Percentiles rank a stretch among this genome's conserved stretches.
Conservation (phyloP, 2,797 vertebrate genomes). For the Sebastiscus albofasciatus region DNA sequence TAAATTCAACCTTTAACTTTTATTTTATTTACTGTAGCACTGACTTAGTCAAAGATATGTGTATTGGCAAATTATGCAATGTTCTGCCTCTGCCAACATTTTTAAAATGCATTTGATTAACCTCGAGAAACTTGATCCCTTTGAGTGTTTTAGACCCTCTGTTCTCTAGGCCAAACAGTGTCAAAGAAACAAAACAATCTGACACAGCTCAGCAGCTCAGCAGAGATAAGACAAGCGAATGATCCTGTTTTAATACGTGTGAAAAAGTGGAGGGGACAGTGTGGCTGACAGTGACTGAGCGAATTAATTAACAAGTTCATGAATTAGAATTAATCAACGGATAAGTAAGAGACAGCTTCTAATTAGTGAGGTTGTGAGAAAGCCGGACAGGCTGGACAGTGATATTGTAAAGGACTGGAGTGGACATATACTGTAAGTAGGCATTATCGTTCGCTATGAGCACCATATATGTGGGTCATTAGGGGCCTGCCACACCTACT, state of each 20-base stretch:
- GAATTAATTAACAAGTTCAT: constrained; percentile 23
- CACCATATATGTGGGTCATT: too few species aligned
- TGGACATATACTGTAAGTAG: not conserved
- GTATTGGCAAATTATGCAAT: not conserved
- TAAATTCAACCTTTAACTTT: not conserved
- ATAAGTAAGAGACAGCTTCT: not conserved
- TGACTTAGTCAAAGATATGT: not conserved
- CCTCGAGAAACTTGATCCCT: not conserved
- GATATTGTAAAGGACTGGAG: not conserved
- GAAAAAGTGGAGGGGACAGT: not conserved
- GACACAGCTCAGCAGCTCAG: not conserved
- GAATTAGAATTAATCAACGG: constrained; percentile 13
- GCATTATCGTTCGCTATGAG: too few species aligned
- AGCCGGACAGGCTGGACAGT: not conserved
- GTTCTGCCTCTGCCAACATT: not conserved
- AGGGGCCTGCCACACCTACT: too few species aligned
- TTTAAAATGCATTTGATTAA: too few species aligned
- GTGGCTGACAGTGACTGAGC: not conserved
- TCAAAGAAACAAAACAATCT: not conserved
- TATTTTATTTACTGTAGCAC: not conserved
- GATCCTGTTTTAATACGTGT: not conserved
- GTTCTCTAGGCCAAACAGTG: not conserved
- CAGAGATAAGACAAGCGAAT: constrained; percentile 5
- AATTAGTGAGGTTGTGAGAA: not conserved
- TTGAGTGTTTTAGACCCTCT: not conserved